phyloP scores from a whole-genome alignment of 2,888 invertebrate species.

The Parasteatoda lunata region DNA sequence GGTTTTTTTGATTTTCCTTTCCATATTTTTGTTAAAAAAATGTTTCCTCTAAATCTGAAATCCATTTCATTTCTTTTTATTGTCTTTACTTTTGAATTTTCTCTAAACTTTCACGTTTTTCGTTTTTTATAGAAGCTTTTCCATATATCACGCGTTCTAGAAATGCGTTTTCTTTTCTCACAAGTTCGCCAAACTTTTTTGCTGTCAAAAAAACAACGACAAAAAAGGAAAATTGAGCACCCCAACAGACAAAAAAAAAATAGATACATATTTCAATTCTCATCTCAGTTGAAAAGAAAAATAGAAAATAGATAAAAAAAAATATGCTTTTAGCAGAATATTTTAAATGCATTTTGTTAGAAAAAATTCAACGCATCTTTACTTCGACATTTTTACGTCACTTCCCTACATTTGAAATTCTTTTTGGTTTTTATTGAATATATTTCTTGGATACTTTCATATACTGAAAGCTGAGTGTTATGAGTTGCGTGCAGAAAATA shows the following conservation, averaged over 20 bases:
- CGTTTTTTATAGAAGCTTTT: background rate
- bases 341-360: constrained; percentile 17
- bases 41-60: no score
- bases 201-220: background rate
- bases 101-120: no score
- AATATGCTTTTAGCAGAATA: constrained; percentile 25
- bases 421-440: background rate
- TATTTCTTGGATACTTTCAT: no score
- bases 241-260: constrained; percentile 17
- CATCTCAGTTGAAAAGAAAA: constrained; percentile 2
- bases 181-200: background rate
- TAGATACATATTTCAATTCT: constrained; percentile 12
- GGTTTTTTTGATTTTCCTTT: no score
- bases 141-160: constrained; percentile 26
- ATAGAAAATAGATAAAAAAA: background rate
- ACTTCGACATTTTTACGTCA: constrained; percentile 17
- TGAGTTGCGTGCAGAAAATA: no score
- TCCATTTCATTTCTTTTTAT: background rate
- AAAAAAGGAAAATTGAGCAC: constrained; percentile 29
- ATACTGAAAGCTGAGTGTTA: no score
- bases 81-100: background rate
- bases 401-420: constrained; percentile 17
- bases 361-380: background rate
- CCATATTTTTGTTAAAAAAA: no score
- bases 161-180: constrained; percentile 52